Percentiles rank a stretch among this genome's conserved stretches.
Conservation (phyloP, 2,113 vertebrate genomes). For the Hippocampus guttulatus region DNA sequence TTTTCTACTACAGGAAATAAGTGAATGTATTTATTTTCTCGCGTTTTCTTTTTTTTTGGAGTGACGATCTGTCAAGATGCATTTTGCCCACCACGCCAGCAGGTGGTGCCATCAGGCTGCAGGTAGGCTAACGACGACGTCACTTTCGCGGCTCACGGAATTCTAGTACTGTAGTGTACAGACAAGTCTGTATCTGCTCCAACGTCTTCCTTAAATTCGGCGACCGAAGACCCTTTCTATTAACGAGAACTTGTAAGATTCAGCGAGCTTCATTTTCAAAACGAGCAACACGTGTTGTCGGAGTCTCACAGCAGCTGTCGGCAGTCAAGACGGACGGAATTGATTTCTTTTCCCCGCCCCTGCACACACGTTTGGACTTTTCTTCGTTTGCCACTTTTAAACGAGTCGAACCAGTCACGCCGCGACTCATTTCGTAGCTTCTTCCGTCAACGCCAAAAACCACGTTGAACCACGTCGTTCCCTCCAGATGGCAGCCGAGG, state of each 20-base stretch:
- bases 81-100: background rate
- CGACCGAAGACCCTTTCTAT: too few species aligned
- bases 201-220: background rate
- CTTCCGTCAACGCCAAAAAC: background rate
- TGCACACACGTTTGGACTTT: background rate
- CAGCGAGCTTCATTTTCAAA: background rate
- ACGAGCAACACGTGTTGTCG: background rate
- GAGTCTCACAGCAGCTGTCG: background rate
- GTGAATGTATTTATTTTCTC: too few species aligned
- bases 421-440: background rate
- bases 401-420: background rate
- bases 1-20: too few species aligned
- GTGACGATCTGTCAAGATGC: background rate
- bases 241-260: background rate
- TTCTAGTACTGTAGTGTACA: background rate
- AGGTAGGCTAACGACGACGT: background rate
- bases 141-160: background rate
- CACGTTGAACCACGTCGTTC: background rate
- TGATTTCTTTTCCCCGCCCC: background rate
- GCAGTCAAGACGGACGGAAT: background rate
- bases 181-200: background rate
- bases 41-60: background rate
- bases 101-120: too few species aligned
- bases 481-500: slow-evolving; percentile 5
- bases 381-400: background rate